Evolutionary conservation across 2,888 invertebrate genomes (phyloP).

Genomic region (Cyrtodaria siliqua): DNA sequence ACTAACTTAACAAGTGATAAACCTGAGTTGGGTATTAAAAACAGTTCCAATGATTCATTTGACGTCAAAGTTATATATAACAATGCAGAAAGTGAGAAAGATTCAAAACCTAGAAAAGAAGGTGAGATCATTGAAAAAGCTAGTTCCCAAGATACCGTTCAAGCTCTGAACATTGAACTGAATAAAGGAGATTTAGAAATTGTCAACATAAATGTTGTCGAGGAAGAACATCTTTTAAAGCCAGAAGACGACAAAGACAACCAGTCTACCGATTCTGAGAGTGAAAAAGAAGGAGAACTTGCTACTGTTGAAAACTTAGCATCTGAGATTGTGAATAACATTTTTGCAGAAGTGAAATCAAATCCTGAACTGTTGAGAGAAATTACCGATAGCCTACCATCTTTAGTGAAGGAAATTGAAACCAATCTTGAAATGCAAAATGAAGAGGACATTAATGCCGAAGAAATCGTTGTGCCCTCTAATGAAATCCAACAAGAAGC

Average conservation of each 20-base stretch:
- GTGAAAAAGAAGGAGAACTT: background rate
- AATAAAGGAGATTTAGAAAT: slow-evolving; percentile 43
- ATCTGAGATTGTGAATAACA: slow-evolving; percentile 37
- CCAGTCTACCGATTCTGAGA: background rate
- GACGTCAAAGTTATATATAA: background rate
- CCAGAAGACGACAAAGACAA: background rate
- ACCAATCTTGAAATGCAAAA: slow-evolving; percentile 19
- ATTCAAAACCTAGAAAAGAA: background rate
- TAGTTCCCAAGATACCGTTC: slow-evolving; percentile 35
- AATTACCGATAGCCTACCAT: slow-evolving; percentile 23
- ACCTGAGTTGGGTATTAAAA: background rate
- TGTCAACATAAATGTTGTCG: slow-evolving; percentile 35
- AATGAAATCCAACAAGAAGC: slow-evolving; percentile 1
- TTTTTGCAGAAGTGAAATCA: slow-evolving; percentile 34
- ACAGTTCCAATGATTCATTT: background rate
- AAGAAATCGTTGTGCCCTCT: background rate
- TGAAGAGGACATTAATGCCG: slow-evolving; percentile 1
- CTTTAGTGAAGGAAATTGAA: slow-evolving; percentile 40
- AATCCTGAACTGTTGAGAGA: slow-evolving; percentile 35
- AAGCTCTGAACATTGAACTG: slow-evolving; percentile 46
- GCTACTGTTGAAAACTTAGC: slow-evolving; percentile 22
- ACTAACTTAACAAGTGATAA: no score
- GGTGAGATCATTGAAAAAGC: background rate
- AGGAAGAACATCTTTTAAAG: background rate
- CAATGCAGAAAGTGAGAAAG: background rate